Evolutionary conservation across 2,888 invertebrate species (phyloP), one percentile per base, ranked within the genome.

Genomic region (Meteorus cinctellus): DNA sequence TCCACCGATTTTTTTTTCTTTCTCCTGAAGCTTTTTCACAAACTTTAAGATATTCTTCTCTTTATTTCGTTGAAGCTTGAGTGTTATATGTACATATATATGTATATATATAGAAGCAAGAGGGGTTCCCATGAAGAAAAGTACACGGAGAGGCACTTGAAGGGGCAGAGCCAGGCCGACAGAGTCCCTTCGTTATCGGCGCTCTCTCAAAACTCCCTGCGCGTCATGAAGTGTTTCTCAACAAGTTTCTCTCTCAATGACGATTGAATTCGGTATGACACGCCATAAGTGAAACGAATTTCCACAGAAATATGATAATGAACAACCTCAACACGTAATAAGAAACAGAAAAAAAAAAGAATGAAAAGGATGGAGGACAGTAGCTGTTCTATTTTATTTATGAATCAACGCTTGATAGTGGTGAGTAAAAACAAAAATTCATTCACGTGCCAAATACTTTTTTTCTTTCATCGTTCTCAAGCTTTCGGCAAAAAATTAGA

Each of bases 171-270:
- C n/a, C 19, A 8, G 4, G 19, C 19, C 19, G 19, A 19, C 55
- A 41, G 80, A 80, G 79, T 82, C 80, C 79, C 81, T 83, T 84
- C 80, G 82, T 84, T 83, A 84, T 79, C 78, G 66, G 62, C 77
- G 78, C 75, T 65, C 67, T 69, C 77, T 77, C 66, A 69, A 74
- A 55, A 55, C 6, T 70, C 73, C 77, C 76, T 27, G 19, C 66
- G 67, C 72, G 68, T 80, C 80, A 78, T 81, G 78, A 79, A 83
- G 81, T 80, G 77, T 80, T 41, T 74, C 81, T 84, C 78, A 71
- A 82, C 82, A 77, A 83, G 19, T 55, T 55, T 19, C 48, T 55
- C n/a, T 55, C n/a, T 19, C 55, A 55, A 55, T 55, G 55, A 55
- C 55, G 55, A 55, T 55, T 19, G 55, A 55, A 55, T 55, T 55